Conservation (phyloP, 1,140 invertebrate species). For the Danaus melanippus region DNA sequence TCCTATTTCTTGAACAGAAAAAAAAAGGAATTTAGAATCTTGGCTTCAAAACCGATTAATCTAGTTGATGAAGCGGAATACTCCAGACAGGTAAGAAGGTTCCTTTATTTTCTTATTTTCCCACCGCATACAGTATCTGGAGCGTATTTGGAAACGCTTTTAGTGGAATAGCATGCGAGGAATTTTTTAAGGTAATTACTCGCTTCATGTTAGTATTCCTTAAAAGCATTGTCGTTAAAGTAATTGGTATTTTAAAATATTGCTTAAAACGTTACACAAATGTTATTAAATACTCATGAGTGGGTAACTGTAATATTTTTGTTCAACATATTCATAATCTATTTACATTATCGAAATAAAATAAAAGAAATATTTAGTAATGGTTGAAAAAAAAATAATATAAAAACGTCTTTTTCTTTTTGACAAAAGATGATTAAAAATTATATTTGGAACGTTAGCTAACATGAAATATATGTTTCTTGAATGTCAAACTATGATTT, state of each 20-base stretch:
- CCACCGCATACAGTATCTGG: constrained; percentile 15
- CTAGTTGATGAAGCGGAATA: constrained; percentile 20
- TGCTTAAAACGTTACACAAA: neutral
- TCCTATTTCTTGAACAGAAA: too few relatives aligned
- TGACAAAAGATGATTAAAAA: too few relatives aligned
- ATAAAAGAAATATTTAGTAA: too few relatives aligned
- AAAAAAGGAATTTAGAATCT: constrained; percentile 1
- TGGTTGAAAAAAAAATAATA: too few relatives aligned
- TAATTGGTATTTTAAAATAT: constrained; percentile 5
- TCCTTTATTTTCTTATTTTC: constrained; percentile 16
- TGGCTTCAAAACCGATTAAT: constrained; percentile 14
- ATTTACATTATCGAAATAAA: too few relatives aligned
- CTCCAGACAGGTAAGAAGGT: constrained; percentile 19
- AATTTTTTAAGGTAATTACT: constrained; percentile 44
- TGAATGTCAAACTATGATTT: neutral
- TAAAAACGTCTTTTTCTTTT: too few relatives aligned
- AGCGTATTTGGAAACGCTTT: constrained; percentile 38
- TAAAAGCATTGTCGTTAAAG: constrained; percentile 10
- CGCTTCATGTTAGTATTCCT: constrained; percentile 12
- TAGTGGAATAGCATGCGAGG: constrained; percentile 29
- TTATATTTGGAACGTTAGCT: too few relatives aligned
- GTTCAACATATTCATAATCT: too few relatives aligned
- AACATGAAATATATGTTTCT: too few relatives aligned
- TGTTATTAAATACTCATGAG: too few relatives aligned
- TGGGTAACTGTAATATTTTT: too few relatives aligned